Base-by-base conservation (phyloP, 2,888 invertebrate species). In the Mellilla xanthometata region DNA sequence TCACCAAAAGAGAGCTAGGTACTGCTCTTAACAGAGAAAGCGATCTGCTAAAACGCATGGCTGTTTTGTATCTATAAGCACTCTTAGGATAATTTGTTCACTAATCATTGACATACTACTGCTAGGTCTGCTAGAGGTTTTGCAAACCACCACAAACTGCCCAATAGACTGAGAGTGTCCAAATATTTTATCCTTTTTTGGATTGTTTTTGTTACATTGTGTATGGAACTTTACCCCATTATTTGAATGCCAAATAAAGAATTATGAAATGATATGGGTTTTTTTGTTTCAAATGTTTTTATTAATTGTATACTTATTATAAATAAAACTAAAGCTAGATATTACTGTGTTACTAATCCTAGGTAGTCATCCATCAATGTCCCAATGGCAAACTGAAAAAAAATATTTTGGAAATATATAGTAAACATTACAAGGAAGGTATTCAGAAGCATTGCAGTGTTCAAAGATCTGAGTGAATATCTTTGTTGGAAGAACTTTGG, bases 341-440 rank as follows among this genome's bases (percentile, higher is more conserved):
- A 58, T 76, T 67, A 89, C 58, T 89, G 89, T 52, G 89, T 88
- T 50, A 93, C 93, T 70, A 94, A 86, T 66, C 99, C 99, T 70
- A 99, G 89, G 79, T 96, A 99, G 88, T 99, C 99, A 71, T 99
- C 99, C 99, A 99, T 99, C 39, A 99, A 90, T 0, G 99, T 99
- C 54, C 99, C 99, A 81, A 99, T 99, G 1, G 99, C 99, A 91
- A 99, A 99, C 97, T 97, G 90, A 71, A 94, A 94, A 60, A 63
- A 63, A 76, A 73, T n/a, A n/a, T n/a, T n/a, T n/a, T n/a, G n/a
- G n/a, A n/a, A 19, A 19, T 6, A 19, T 5, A 5, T 5, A 19
- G 15, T 19, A 19, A 6, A 19, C 4, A 5, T 5, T 19, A 19
- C 15, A 19, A 19, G 3, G 6, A 19, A 6, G 15, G 15, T 19